phyloP scores from a whole-genome alignment of 2,797 vertebrate genomes.

The Hypotaenidia okinawae region DNA sequence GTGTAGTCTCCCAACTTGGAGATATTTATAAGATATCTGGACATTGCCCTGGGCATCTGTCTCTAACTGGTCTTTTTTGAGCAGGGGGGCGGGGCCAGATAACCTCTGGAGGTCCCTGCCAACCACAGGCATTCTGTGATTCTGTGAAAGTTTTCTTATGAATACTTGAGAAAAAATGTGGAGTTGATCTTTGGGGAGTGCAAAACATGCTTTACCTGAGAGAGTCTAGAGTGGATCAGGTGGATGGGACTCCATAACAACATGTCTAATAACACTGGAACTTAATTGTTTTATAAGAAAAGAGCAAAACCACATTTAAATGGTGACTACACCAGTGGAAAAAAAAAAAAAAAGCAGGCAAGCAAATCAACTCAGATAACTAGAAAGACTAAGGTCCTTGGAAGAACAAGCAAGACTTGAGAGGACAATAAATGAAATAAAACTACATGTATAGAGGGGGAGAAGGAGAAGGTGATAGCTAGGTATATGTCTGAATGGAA shows the following conservation, averaged over 20 bases:
- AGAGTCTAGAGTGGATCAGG: not conserved
- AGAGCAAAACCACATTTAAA: not conserved
- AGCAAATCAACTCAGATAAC: not conserved
- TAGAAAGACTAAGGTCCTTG: not conserved
- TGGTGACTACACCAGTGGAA: not conserved
- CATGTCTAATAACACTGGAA: not conserved
- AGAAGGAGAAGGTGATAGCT: fast-evolving
- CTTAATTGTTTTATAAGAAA: not conserved
- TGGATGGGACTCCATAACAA: not conserved
- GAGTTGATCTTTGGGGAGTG: not conserved
- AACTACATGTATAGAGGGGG: not conserved
- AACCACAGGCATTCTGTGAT: not conserved
- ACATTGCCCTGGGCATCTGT: not conserved
- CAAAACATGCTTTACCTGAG: not conserved
- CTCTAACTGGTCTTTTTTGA: not conserved
- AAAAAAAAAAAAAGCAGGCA: not conserved
- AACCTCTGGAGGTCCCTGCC: not conserved
- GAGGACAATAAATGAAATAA: not conserved
- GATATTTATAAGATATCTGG: not conserved
- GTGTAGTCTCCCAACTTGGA: not conserved
- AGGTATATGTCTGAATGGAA: not conserved
- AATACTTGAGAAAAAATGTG: not conserved
- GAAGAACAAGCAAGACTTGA: not conserved
- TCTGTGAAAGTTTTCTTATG: not conserved
- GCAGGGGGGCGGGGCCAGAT: not conserved